These are phyloP conservation scores for Elgaria multicarinata DNA, from an alignment of 2,113 vertebrate genomes.

Conservation along the genomic window DNA sequence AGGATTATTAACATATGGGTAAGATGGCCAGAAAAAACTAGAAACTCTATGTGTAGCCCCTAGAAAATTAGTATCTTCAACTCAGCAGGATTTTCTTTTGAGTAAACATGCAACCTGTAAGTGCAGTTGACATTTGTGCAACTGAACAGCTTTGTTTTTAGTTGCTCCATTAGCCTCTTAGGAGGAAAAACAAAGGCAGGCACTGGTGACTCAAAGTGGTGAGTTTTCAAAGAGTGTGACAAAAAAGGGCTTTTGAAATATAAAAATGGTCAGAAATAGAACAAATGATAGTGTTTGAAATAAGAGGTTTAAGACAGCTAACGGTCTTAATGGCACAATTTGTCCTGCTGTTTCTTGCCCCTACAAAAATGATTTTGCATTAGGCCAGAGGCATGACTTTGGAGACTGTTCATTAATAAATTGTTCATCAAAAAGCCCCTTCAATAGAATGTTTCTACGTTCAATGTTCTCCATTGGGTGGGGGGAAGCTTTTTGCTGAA, in stretches of 20 bases:
- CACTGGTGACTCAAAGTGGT: neutral
- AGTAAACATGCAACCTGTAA: neutral
- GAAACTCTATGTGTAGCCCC: neutral
- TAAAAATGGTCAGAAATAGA: neutral
- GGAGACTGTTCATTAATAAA: neutral
- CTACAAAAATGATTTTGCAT: constrained; percentile 1
- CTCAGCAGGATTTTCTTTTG: neutral
- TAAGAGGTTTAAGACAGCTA: constrained; percentile 2
- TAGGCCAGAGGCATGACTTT: neutral
- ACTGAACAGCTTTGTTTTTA: neutral
- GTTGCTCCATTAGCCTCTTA: neutral
- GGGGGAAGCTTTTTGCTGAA: neutral
- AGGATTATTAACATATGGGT: neutral
- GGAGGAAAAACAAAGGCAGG: neutral
- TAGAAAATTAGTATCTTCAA: neutral
- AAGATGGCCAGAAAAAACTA: neutral
- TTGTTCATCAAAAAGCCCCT: neutral
- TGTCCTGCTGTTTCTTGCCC: constrained; percentile 1
- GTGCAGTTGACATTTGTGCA: neutral
- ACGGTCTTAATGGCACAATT: constrained; percentile 12
- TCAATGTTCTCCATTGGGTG: neutral
- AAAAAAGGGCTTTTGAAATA: neutral
- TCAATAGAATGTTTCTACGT: neutral
- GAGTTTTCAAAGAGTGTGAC: neutral
- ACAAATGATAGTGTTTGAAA: constrained; percentile 20